Evolutionary conservation across 2,888 invertebrate genomes (phyloP), one percentile per base, ranked within the genome.

Genomic region (Conchocele bisecta): DNA sequence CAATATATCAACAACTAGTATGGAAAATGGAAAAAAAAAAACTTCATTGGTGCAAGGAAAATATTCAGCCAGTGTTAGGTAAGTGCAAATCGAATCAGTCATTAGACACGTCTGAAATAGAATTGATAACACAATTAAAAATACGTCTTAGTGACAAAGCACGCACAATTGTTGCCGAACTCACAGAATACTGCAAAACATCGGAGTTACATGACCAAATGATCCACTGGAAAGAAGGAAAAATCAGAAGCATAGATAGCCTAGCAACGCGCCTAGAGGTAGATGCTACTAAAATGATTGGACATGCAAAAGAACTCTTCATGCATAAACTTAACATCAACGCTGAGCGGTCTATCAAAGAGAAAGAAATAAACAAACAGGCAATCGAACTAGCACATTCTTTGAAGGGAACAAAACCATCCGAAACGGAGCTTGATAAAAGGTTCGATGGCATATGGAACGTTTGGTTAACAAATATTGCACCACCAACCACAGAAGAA

Each of bases 11-110:
- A 6, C 20, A 33, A 17, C n/a, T 35, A 9, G 37, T n/a, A 20
- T 53, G 53, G 53, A 4, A 17, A 37, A 22, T 53, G 13, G 53
- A 53, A 53, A 20, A 33, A 33, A 22, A 20, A 35, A 53, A 31
- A 33, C n/a, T 17, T 2, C 15, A 3, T 33, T 53, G 53, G 53
- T 3, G 3, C 13, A 35, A 9, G 22, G 22, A 15, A 31, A 53
- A 7, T 17, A 17, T 53, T 29, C 5, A 22, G 3, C 53, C 9
- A 35, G 9, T 11, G 20, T n/a, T 53, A 26, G 22, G 20, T 7
- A 22, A 33, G 22, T 53, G 53, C 20, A 53, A 53, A 3, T 17
- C 3, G 3, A 22, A 3, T 11, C 5, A 9, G 17, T 35, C 33
- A 31, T 5, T 53, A 3, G 15, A 6, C 17, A 7, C 3, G 4